Base-by-base conservation (phyloP, 2,888 invertebrate genomes). In the Eretmocerus hayati region DNA sequence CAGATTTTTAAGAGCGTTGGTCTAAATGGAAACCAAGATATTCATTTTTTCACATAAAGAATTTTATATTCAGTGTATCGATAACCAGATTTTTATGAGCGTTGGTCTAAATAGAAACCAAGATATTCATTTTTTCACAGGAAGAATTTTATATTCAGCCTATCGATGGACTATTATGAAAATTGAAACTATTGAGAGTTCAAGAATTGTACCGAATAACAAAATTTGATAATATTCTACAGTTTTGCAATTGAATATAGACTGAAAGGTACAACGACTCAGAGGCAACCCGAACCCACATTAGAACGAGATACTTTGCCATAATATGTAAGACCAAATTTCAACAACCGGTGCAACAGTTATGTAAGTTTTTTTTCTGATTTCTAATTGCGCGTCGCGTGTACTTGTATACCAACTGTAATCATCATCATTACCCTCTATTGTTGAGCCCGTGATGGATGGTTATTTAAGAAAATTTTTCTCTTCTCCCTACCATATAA, bases 391-490 rank as follows among this genome's bases (percentile, higher is more conserved):
- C 37, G 50, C 38, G 51, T 54, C 43, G 37, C 46, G 50, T 53
- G 47, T 26, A 45, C 48, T 20, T 41, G 48, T 26, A 6, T 15
- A 48, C 48, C 48, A 54, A 51, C 53, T 46, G 50, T 54, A 51
- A 54, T 48, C 44, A 54, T 51, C 46, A 42, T 35, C 21, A 54
- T 54, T 54, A 51, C 46, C 51, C 46, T 33, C n/a, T 44, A 46
- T 48, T 53, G 31, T 53, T 42, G 42, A 46, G 32, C 44, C 51
- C 52, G 47, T 52, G 45, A 20, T 51, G 35, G 22, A 39, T 46
- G 18, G 36, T 48, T 48, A 45, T 47, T 33, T 37, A n/a, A 26
- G 36, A 50, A 49, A 53, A 48, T 53, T 45, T 37, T 45, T 50
- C 46, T 46, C 50, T 46, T 39, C 26, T 35, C 32, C 40, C 23